Base-by-base conservation (phyloP, 2,888 invertebrate genomes). In the Emmelina monodactyla region DNA sequence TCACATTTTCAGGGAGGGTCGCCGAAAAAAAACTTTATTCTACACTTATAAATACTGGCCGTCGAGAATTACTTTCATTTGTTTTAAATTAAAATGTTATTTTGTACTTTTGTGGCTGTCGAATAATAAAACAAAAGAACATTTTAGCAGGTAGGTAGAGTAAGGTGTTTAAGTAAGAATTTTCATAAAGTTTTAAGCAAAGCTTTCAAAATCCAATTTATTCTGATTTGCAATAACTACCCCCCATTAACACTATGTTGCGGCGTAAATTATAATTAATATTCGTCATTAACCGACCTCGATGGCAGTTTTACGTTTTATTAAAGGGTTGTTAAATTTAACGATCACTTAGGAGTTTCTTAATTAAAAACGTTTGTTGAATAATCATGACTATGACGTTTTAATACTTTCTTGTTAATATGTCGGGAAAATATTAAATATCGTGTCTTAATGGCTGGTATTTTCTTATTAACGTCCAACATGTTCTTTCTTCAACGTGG, bases 251-350 rank as follows among this genome's bases (percentile, higher is more conserved):
- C 25, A 25, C n/a, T 25, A n/a, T 25, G 25, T 25, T 64, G 68
- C 50, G 68, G 72, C 56, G 53, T 52, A 60, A 55, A 66, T 65
- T 62, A 62, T 66, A 61, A 70, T 73, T 73, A 75, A 72, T 73
- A 73, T 70, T 67, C 67, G 53, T 57, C 58, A 62, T 68, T 65
- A 65, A 62, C 58, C 57, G 49, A 62, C 55, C 58, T 63, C 65
- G 63, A 65, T 59, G 54, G 62, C 64, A 60, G 56, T 73, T 75
- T 73, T 63, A 72, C 62, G 67, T 69, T 66, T 69, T 75, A 73
- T 71, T 76, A 78, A 79, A 76, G 78, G 76, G 75, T 78, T 78
- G 51, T 76, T 66, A 76, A 79, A 73, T 73, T 78, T 78, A 69
- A 79, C 70, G 68, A 61, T 49, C 49, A 61, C 52, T 52, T 56